Base-by-base conservation (phyloP, 2,113 vertebrate species). In the Ciconia stormi region DNA sequence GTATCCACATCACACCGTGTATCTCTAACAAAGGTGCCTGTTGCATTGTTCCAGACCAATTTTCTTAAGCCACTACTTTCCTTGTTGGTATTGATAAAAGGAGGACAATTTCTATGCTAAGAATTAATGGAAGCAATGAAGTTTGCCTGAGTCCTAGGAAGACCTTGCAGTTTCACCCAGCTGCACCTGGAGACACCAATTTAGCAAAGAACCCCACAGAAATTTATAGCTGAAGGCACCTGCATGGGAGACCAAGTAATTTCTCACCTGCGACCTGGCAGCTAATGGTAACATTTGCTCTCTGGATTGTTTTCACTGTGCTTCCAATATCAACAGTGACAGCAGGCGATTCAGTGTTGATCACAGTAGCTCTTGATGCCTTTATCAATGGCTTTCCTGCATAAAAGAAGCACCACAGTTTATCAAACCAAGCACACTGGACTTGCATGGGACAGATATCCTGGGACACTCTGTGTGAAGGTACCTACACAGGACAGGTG, bases 321-420 rank as follows among this genome's bases (percentile, higher is more conserved):
- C 98, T 97, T 63, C 98, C 98, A 69, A 99, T 95, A 40, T 99
- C 98, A 65, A 97, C 94, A 11, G 93, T 95, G 71, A 98, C 53
- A 13, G 95, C 63, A 36, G 96, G 92, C 2, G 85, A 97, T 61
- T 98, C 97, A 6, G 94, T 97, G 95, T 98, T 98, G 96, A 98
- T 69, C 88, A 98, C 56, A 1, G 95, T 96, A 71, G 89, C 46
- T 90, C 96, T 97, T 52, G 98, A 98, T 32, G 97, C 74, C 81
- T 98, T 98, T 96, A 99, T 97, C 80, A 99, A 89, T n/a, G 98
- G 98, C 65, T 99, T 99, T 93, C 98, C 98, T 98, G 96, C 21
- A 73, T 23, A 84, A 56, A 93, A 97, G 56, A 97, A 94, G 38
- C 34, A 98, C 1, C 32, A 58, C 5, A 71, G 7, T 84, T 96